Evolutionary conservation across 1,140 invertebrate species (phyloP).

Genomic region (Aphelinus certus): DNA sequence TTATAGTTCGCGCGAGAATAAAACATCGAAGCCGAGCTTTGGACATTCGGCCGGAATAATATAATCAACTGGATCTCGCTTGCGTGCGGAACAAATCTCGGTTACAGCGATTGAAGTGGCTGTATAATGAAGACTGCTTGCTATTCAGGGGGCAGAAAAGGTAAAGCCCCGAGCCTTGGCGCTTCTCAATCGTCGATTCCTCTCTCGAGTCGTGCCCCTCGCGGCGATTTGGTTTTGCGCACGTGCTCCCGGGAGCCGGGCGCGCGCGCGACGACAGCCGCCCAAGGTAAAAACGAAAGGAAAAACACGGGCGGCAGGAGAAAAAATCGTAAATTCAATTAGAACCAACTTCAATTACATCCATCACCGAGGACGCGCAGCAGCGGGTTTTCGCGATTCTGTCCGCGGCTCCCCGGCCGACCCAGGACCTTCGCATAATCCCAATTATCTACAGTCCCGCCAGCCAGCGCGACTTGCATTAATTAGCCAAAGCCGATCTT

Average conservation of each 20-base stretch:
- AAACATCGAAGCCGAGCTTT: too few relatives aligned
- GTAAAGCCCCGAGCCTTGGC: background rate
- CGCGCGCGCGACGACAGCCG: background rate
- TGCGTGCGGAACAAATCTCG: constrained; percentile 1
- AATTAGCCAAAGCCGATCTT: constrained; percentile 56
- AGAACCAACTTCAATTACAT: constrained; percentile 60
- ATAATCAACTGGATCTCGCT: background rate
- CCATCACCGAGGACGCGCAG: constrained; percentile 54
- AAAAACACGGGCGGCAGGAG: constrained; percentile 37
- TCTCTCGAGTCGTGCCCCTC: background rate
- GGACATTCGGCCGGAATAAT: background rate
- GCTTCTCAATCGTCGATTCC: constrained; percentile 1
- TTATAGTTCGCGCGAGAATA: too few relatives aligned
- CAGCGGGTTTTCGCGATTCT: constrained; percentile 41
- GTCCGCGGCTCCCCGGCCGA: constrained; percentile 4
- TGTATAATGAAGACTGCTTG: constrained; percentile 18
- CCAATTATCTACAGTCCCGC: constrained; percentile 60
- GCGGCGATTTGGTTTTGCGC: constrained; percentile 13
- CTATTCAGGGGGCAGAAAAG: constrained; percentile 6
- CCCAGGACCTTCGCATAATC: constrained; percentile 59
- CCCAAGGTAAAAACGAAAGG: too few relatives aligned
- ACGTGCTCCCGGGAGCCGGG: background rate
- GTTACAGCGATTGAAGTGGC: background rate
- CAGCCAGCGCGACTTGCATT: constrained; percentile 53
- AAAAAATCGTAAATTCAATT: constrained; percentile 62